Conservation (phyloP, 1,140 invertebrate species). For the Aleiodes sp. region DNA sequence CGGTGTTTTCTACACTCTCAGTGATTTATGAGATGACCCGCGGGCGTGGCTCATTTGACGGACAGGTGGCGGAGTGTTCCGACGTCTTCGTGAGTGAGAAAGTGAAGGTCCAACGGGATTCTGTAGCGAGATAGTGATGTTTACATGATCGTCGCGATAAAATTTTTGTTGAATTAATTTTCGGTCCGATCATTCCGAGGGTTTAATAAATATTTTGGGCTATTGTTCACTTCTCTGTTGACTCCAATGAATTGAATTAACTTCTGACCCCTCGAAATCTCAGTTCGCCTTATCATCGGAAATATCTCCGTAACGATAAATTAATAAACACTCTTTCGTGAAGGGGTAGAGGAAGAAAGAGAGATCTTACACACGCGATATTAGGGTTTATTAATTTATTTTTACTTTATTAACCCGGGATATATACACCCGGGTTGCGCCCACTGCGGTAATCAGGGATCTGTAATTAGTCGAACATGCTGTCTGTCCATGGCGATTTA, state of each 20-base stretch:
- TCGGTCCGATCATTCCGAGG: no score
- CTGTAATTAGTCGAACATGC: slow-evolving; percentile 63
- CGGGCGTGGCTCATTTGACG: neutral
- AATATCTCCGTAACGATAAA: neutral
- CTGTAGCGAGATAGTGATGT: neutral
- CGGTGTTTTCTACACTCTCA: neutral
- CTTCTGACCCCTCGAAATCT: neutral
- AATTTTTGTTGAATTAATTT: no score
- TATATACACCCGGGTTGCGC: slow-evolving; percentile 41
- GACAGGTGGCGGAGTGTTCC: neutral
- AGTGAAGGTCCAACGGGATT: neutral
- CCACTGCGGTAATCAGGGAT: slow-evolving; percentile 59
- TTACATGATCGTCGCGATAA: no score
- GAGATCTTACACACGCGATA: slow-evolving; percentile 13
- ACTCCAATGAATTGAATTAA: neutral
- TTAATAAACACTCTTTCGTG: slow-evolving; percentile 1
- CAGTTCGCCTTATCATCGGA: neutral
- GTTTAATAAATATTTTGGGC: neutral
- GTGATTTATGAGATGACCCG: neutral
- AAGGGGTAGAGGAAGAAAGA: neutral
- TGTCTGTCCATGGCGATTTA: slow-evolving; percentile 60
- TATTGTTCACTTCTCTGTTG: neutral
- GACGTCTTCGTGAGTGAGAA: no score
- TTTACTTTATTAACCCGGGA: slow-evolving; percentile 55
- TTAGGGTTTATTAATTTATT: slow-evolving; percentile 51